phyloP scores from a whole-genome alignment of 2,797 vertebrate species.

The Columba guinea region DNA sequence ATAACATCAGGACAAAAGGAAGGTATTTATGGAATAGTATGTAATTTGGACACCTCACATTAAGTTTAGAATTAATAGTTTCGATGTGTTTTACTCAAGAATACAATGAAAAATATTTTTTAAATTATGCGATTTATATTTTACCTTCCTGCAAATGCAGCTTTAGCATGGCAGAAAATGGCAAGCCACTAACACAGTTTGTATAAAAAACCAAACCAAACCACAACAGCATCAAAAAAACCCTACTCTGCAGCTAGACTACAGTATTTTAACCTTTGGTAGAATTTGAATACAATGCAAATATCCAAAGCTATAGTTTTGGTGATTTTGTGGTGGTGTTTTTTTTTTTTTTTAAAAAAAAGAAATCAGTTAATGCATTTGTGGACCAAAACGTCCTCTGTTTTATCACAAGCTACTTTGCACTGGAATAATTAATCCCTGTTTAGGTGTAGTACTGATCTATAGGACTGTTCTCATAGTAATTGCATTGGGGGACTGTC shows the following conservation, averaged over 20 bases:
- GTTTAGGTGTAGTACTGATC: background rate
- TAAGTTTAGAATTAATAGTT: background rate
- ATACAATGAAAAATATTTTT: background rate
- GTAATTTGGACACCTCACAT: background rate
- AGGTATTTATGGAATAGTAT: background rate
- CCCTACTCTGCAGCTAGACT: background rate
- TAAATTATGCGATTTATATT: background rate
- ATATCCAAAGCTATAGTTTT: background rate
- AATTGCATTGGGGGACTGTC: background rate
- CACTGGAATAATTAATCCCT: background rate
- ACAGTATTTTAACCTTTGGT: background rate
- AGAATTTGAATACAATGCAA: background rate
- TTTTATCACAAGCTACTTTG: background rate
- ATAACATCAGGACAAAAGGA: background rate
- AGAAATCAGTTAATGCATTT: background rate
- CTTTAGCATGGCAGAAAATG: background rate
- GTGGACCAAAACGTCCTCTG: background rate
- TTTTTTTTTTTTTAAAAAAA: too few species aligned
- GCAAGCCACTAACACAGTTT: background rate
- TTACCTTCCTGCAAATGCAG: background rate
- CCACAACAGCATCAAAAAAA: background rate
- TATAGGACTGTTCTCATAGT: background rate
- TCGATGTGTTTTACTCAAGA: background rate
- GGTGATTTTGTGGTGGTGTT: background rate
- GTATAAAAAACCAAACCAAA: background rate